Evolutionary conservation across 1,140 invertebrate genomes (phyloP), one percentile per base, ranked within the genome.

Genomic region (Adelges cooleyi): DNA sequence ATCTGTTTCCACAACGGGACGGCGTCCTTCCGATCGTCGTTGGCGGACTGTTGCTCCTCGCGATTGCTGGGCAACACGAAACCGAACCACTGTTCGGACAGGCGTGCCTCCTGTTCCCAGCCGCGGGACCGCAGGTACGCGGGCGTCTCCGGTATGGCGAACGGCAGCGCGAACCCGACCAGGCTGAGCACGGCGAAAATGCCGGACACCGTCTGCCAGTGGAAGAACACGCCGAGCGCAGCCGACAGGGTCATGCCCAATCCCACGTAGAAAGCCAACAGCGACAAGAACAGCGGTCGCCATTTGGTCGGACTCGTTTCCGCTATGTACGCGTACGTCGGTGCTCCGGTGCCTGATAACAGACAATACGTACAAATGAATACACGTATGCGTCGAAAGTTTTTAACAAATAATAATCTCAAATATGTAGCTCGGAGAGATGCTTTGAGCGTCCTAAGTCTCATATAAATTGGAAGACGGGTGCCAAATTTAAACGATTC

Each of bases 91-190:
- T 8, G 1, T n/a, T 62, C 56, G 6, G 15, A 9, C 0, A 13
- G 2, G 3, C 13, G n/a, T 13, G 56, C 56, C 5, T 84, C 80
- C 66, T 82, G 76, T 69, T 85, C 75, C 49, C 78, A 75, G 0
- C 78, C 78, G 67, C 78, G 78, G 5, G 78, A 77, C 0, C 80
- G 73, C 1, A 83, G 71, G 77, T 80, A 82, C 0, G 79, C 69
- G 0, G 86, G 86, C 40, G 84, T 84, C 73, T 88, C 86, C 1
- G 86, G 86, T 22, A 84, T 73, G 71, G 81, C 77, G 69, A 82
- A 74, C 77, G 84, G 79, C n/a, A 79, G 69, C 46, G 82, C 70
- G 1, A 78, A 66, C 20, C 66, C 66, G 51, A 68, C n/a, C 0
- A 38, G 42, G 17, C 69, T 67, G 3, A 59, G 10, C 13, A 20